phyloP scores from a whole-genome alignment of 2,113 vertebrate species.

The Eudorcas thomsonii region DNA sequence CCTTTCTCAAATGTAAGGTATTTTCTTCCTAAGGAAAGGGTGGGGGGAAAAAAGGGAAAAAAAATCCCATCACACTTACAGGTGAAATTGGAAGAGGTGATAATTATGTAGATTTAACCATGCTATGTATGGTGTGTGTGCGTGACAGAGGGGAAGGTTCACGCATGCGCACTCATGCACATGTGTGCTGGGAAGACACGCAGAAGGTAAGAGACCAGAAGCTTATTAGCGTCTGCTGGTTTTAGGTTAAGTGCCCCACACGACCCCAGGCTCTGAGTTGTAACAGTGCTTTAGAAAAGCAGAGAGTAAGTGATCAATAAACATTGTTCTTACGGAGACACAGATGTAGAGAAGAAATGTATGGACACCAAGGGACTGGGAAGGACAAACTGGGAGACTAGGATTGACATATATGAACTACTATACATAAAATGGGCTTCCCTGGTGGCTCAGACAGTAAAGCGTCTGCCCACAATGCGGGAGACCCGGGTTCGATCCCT shows the following conservation, averaged over 20 bases:
- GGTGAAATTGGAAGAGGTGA: neutral
- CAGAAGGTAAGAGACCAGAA: neutral
- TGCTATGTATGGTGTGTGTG: neutral
- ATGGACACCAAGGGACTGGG: neutral
- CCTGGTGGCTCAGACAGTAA: no score
- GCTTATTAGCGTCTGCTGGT: neutral
- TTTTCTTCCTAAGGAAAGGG: neutral
- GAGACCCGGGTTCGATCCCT: rapidly evolving
- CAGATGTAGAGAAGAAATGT: neutral
- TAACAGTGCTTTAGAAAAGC: neutral
- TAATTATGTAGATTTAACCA: neutral
- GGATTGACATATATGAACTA: neutral
- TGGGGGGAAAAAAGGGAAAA: rapidly evolving
- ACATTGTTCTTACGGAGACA: neutral
- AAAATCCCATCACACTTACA: neutral
- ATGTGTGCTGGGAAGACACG: neutral
- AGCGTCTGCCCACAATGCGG: no score
- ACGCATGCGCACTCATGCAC: neutral
- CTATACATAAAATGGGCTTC: neutral
- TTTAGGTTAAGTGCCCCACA: neutral
- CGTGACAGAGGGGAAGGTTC: no score
- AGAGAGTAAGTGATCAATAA: neutral
- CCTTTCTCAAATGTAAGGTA: neutral
- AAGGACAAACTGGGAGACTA: neutral
- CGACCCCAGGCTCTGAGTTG: neutral